A percentile compares a stretch with the other conserved stretches of the same genome.
Evolutionary conservation across 2,888 invertebrate species (phyloP).

Genomic region (Automeris io): DNA sequence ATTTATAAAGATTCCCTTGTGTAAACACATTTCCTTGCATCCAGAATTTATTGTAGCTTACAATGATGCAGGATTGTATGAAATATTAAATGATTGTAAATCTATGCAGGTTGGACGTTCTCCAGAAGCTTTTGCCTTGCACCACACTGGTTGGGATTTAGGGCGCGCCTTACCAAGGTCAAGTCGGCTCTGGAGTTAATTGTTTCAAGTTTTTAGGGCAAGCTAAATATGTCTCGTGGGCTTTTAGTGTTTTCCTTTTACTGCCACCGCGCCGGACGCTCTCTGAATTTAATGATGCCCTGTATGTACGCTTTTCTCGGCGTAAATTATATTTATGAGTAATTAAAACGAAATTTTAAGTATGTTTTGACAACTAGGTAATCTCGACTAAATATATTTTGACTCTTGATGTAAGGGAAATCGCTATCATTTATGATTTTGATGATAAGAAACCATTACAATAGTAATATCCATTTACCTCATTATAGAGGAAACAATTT

Average conservation of each 20-base stretch:
- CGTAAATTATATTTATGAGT: background rate
- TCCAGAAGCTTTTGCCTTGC: conserved; percentile 6
- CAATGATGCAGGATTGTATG: no score
- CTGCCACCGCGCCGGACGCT: conserved; percentile 11
- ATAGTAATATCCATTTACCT: no score
- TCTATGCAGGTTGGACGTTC: background rate
- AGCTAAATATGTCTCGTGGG: conserved; percentile 16
- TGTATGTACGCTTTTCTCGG: background rate
- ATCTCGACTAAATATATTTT: no score
- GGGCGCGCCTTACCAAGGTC: conserved; percentile 27
- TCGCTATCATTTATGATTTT: no score
- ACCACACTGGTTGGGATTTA: conserved; percentile 16
- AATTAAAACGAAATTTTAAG: no score
- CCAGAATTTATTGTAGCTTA: no score
- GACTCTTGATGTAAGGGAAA: no score
- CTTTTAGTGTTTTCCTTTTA: conserved; percentile 18
- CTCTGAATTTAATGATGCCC: background rate
- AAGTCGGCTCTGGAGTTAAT: conserved; percentile 17
- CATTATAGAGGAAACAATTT: no score
- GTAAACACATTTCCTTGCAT: no score
- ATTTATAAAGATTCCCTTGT: no score
- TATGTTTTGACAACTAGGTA: no score
- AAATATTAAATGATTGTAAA: background rate
- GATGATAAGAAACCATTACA: no score
- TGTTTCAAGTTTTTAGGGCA: conserved; percentile 18